Conservation (phyloP, 37 sponge, comb jelly and placozoan species). For the Geodia barretti region DNA sequence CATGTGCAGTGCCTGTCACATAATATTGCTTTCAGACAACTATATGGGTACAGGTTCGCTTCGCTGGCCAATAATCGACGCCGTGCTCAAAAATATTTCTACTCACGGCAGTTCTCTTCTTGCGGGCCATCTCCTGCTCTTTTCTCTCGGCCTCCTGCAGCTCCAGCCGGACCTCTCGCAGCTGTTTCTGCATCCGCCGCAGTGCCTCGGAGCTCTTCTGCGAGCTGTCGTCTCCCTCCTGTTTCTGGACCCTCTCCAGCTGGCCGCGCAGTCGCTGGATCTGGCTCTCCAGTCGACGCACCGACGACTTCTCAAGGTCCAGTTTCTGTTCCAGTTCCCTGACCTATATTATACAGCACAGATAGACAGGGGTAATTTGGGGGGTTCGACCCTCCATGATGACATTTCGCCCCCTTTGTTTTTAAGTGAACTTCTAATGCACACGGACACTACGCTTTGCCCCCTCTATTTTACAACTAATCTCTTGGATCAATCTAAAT, state of each 20-base stretch:
- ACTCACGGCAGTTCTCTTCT: constrained; percentile 63
- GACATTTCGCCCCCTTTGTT: no score
- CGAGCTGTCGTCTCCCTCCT: constrained; percentile 42
- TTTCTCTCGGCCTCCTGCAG: constrained; percentile 70
- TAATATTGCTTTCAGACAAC: background rate
- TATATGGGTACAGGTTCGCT: no score
- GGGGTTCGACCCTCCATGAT: no score
- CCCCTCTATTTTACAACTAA: no score
- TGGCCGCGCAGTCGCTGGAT: constrained; percentile 70
- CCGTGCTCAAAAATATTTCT: no score
- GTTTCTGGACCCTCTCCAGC: constrained; percentile 60
- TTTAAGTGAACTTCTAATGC: no score
- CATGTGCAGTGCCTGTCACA: no score
- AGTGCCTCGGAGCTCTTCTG: constrained; percentile 53
- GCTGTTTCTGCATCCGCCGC: constrained; percentile 73
- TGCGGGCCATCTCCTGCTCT: constrained; percentile 75
- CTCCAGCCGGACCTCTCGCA: constrained; percentile 65
- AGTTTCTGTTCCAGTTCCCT: constrained; percentile 83
- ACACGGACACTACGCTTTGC: no score
- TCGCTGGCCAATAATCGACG: no score
- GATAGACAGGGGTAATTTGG: no score
- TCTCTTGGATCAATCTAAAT: no score
- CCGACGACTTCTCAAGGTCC: constrained; percentile 70
- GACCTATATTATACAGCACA: constrained; percentile 37
- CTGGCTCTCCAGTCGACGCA: constrained; percentile 66